Base-by-base conservation (phyloP, 2,113 vertebrate genomes). In the Sapayoa aenigma region DNA sequence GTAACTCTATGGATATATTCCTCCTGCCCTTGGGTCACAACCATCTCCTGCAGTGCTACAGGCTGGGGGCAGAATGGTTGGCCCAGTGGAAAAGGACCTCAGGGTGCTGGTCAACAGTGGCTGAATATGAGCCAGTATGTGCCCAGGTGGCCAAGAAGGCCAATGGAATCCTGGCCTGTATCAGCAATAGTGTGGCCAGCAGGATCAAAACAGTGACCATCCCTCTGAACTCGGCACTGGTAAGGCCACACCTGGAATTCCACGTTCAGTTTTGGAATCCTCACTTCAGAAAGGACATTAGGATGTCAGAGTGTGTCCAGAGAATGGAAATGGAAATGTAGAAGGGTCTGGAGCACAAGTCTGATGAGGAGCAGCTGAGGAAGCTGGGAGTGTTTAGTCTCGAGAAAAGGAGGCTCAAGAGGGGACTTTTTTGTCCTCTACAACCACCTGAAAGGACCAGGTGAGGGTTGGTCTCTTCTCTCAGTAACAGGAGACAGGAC, bases 61-160 rank as follows among this genome's bases (percentile, higher is more conserved):
- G 68, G 25, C 17, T 58, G n/a, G n/a, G n/a, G n/a, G n/a, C n/a
- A n/a, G n/a, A n/a, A n/a, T n/a, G n/a, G n/a, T n/a, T n/a, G n/a
- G n/a, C 5, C 42, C 31, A 42, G 58, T 2, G 5, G 50, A n/a
- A 56, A 50, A 65, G 28, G 39, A 31, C 39, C 19, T 42, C 28
- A 39, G 39, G 9, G 41, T 44, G 63, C 41, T 66, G 63, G 63
- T 16, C 10, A 9, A 16, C 14, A 33, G 63, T 2, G 9, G 9
- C 63, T 66, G 63, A 44, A 50, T 22, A 4, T 9, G 33, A 37
- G 3, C 14, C 7, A 0, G 42, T 0, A 1, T 27, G 49, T 42
- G 49, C 42, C 22, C 31, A 33, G 50, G 1, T 33, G 68, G 44
- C 5, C 2, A 33, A 28, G 19, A 6, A 17, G 60, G 5, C 8